Evolutionary conservation across 2,888 invertebrate genomes (phyloP).

Genomic region (Holacanthella duospinosa): DNA sequence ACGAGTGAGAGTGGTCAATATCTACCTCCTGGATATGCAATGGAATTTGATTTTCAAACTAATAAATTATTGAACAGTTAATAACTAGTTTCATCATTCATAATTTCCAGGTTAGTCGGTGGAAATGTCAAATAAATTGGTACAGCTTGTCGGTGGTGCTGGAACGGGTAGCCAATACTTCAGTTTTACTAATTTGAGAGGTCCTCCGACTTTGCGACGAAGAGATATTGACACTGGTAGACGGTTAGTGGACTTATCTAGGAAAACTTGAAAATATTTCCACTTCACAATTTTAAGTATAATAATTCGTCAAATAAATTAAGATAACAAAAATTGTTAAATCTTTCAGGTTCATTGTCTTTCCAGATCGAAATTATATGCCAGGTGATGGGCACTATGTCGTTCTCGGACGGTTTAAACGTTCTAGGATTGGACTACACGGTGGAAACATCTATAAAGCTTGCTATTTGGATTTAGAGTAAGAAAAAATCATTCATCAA

Average conservation of each 20-base stretch:
- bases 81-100: too few species aligned
- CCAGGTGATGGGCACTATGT: slow-evolving; percentile 22
- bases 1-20: background rate
- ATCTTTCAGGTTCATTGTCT: slow-evolving; percentile 17
- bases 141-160: slow-evolving; percentile 12
- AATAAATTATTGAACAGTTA: too few species aligned
- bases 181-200: slow-evolving; percentile 8
- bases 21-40: background rate
- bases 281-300: too few species aligned
- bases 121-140: slow-evolving; percentile 20
- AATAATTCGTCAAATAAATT: too few species aligned
- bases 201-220: slow-evolving; percentile 15
- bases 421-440: background rate
- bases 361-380: slow-evolving; percentile 17
- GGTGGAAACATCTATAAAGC: slow-evolving; percentile 11
- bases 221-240: slow-evolving; percentile 14
- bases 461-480: slow-evolving; percentile 9
- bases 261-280: too few species aligned
- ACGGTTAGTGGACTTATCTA: too few species aligned
- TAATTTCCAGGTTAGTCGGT: too few species aligned
- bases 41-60: too few species aligned
- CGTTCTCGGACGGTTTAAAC: slow-evolving; percentile 13
- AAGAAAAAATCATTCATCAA: background rate
- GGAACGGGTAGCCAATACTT: slow-evolving; percentile 12
- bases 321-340: too few species aligned